Percentiles rank a stretch among this genome's conserved stretches.
These are phyloP conservation scores for human (Homo sapiens) DNA, from an alignment of 2,113 vertebrate species.

Conservation along the genomic window DNA sequence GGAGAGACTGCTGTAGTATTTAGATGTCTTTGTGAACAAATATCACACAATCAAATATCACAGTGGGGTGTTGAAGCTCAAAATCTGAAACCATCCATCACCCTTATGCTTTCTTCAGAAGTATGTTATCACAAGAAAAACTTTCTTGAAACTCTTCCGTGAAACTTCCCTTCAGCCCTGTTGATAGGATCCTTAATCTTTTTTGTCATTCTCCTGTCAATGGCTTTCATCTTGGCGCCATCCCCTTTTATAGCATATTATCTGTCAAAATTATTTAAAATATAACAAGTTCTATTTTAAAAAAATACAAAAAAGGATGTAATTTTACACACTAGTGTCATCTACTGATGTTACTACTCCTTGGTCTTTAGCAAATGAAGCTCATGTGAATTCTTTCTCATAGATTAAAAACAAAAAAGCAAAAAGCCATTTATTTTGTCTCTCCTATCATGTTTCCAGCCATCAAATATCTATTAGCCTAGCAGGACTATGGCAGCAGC, in stretches of 20 bases:
- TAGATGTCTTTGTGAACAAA: background rate
- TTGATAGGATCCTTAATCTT: background rate
- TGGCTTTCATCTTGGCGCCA: background rate
- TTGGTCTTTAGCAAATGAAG: background rate
- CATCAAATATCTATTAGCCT: background rate
- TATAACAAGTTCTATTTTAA: background rate
- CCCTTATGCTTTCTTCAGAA: background rate
- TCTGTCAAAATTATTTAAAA: constrained; percentile 21
- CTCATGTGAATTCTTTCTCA: background rate
- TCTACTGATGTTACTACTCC: background rate
- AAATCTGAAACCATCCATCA: background rate
- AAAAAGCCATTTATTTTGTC: background rate
- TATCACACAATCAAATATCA: background rate
- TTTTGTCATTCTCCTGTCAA: background rate
- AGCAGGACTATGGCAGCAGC: background rate
- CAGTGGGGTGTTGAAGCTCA: background rate
- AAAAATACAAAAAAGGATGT: background rate
- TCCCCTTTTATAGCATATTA: background rate
- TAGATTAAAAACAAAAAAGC: background rate
- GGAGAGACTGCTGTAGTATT: background rate
- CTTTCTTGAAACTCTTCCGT: background rate
- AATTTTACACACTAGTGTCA: background rate
- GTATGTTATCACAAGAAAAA: background rate
- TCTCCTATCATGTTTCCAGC: background rate
- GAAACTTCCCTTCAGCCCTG: background rate